Base-by-base conservation (phyloP, 2,797 vertebrate genomes). In the Pangasius macronema region DNA sequence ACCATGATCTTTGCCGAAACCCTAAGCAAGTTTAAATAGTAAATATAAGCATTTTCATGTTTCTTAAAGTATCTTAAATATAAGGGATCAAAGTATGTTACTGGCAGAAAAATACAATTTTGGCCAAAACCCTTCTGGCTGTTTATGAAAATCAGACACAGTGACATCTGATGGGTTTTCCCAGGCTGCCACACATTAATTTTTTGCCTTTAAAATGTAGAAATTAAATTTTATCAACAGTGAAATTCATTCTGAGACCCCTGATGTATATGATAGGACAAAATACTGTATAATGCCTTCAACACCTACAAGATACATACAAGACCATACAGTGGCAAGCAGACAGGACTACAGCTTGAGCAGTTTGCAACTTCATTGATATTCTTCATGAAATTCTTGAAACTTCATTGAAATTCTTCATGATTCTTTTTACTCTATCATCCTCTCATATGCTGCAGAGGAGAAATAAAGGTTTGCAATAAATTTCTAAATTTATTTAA, bases 401-500 rank as follows among this genome's bases (percentile, higher is more conserved):
- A 57, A 22, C n/a, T 36, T 36, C 30, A 57, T 9, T 55, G 30
- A 53, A 79, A 10, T 46, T 46, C 20, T 9, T 36, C 4, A 57
- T n/a, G 42, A 75, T 76, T 24, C 9, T 80, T 80, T 55, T 57
- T 24, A 55, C 33, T 39, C 20, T 39, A 22, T 30, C 1, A 33
- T 33, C 75, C 10, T n/a, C 27, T 18, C 7, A 59, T 51, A 39
- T 80, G 13, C 36, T 59, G 3, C 16, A 77, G 53, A 7, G 18
- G 73, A 53, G 51, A 87, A 57, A 39, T 59, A 39, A 57, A 80
- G 22, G 33, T 24, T 39, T 39, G 10, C 39, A 39, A 24, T 59
- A 59, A 59, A 59, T 59, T 10, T 55, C 53, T 22, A 36, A 20
- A 46, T 85, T 59, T 83, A 65, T 83, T 80, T 73, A 88, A 70